Evolutionary conservation across 2,888 invertebrate genomes (phyloP).

Genomic region (Torymus texanus): DNA sequence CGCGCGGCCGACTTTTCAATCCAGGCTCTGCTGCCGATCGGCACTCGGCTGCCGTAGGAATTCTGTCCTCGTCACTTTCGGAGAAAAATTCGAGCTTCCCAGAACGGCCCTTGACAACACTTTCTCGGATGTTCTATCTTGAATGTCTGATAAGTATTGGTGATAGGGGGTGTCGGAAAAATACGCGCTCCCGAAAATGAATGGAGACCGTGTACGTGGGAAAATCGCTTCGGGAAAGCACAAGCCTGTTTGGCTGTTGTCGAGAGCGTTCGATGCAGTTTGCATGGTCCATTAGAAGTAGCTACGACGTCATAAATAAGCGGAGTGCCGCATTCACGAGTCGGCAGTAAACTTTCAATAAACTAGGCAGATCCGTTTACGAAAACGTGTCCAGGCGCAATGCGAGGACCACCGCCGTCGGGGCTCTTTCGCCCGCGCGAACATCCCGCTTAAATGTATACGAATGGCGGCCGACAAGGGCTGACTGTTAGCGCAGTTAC

Average conservation of each 20-base stretch:
- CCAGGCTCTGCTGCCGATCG: not conserved
- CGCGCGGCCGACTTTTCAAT: slow-evolving; percentile 26
- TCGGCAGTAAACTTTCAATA: slow-evolving; percentile 70
- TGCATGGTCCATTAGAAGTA: slow-evolving; percentile 25
- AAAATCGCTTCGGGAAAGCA: slow-evolving; percentile 15
- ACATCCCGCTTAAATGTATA: slow-evolving; percentile 32
- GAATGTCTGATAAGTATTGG: too few relatives aligned
- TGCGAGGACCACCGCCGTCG: slow-evolving; percentile 29
- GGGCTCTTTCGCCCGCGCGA: slow-evolving; percentile 10
- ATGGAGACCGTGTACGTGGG: not conserved
- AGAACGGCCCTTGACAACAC: too few relatives aligned
- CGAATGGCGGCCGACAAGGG: slow-evolving; percentile 46
- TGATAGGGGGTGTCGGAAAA: too few relatives aligned
- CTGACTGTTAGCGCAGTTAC: slow-evolving; percentile 66
- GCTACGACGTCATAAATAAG: slow-evolving; percentile 42
- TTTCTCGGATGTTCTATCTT: too few relatives aligned
- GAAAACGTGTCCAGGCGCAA: slow-evolving; percentile 62
- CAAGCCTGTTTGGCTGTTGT: slow-evolving; percentile 28
- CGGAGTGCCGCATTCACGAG: slow-evolving; percentile 28
- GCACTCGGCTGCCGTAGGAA: too few relatives aligned
- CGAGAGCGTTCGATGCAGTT: slow-evolving; percentile 12
- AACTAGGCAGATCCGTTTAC: slow-evolving; percentile 70
- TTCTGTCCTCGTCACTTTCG: too few relatives aligned
- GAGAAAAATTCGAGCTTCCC: too few relatives aligned
- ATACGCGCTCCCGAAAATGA: not conserved